Conservation (phyloP, 2,797 vertebrate species). For the Lagodon rhomboides region DNA sequence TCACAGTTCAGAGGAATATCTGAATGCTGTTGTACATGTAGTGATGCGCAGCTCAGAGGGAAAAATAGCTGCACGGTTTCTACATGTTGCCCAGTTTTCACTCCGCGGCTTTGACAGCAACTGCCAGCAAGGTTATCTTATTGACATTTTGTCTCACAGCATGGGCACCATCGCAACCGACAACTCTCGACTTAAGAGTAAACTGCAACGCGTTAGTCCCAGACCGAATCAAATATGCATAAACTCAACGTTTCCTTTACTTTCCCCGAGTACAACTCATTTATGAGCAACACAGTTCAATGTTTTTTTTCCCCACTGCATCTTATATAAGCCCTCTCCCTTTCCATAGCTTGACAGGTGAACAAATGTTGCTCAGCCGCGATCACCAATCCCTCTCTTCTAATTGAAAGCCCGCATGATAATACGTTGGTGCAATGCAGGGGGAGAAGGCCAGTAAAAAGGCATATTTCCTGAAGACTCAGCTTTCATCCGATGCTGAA, state of each 20-base stretch:
- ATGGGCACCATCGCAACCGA: conserved; percentile 1
- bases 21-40: too few relatives aligned
- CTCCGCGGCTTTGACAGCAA: conserved; percentile 37
- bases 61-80: conserved; percentile 16
- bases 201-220: conserved; percentile 8
- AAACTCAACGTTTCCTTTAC: background rate
- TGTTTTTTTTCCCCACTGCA: conserved; percentile 1
- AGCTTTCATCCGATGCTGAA: conserved; percentile 28
- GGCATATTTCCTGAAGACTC: conserved; percentile 30
- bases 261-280: background rate
- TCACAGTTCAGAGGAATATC: conserved; percentile 28
- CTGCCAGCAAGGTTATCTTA: conserved; percentile 13
- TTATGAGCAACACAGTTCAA: conserved; percentile 4
- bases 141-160: conserved; percentile 21
- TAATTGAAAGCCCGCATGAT: conserved; percentile 5
- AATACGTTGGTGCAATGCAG: conserved; percentile 31
- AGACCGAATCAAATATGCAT: conserved; percentile 44
- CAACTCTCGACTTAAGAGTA: conserved; percentile 19
- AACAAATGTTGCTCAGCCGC: background rate
- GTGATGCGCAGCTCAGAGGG: background rate
- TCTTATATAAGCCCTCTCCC: conserved; percentile 10
- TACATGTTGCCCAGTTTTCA: conserved; percentile 32
- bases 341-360: conserved; percentile 26
- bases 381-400: conserved; percentile 5
- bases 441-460: conserved; percentile 15